Evolutionary conservation across 2,888 invertebrate genomes (phyloP), one percentile per base, ranked within the genome.

Genomic region (Drosophila helvetica): DNA sequence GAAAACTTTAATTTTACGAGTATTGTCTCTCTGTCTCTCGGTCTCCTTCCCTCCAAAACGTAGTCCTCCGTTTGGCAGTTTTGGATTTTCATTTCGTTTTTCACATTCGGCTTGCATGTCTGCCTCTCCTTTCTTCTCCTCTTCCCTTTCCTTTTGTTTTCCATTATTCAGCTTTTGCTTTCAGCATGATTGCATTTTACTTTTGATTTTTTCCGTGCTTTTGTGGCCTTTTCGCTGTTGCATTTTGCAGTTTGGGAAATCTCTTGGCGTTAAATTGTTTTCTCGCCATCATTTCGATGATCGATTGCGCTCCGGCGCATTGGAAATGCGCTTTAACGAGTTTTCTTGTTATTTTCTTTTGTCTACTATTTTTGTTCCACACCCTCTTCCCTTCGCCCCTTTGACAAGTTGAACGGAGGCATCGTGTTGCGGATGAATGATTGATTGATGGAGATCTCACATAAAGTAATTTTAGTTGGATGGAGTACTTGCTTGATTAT

Each of bases 121-220:
- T 51, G 46, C 80, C 65, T 38, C 55, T 50, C 38, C 6, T 19
- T 47, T 25, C 48, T 46, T 52, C 53, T 58, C 17, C 42, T 55
- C 63, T 15, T 12, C 33, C 30, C 8, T 8, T 27, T 27, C 22
- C 33, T 58, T 47, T 43, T 46, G 33, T 43, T 38, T 53, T 48
- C 42, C 72, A 72, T 60, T 71, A 72, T 51, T 55, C 54, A 62
- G 51, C 55, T 63, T 48, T 73, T 59, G 45, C 59, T 58, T 56
- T 66, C 68, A 18, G 51, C 54, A 62, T 67, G 61, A 52, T 80
- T 75, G 66, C 63, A 56, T 69, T 73, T 72, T 51, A 62, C 63
- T 54, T 72, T 56, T 66, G 59, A 42, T 57, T 53, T 62, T 52
- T 48, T 61, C 38, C 38, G n/a, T 38, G 38, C 38, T n/a, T 38